Conservation (phyloP, 2,113 vertebrate species). For the Microcebus murinus region DNA sequence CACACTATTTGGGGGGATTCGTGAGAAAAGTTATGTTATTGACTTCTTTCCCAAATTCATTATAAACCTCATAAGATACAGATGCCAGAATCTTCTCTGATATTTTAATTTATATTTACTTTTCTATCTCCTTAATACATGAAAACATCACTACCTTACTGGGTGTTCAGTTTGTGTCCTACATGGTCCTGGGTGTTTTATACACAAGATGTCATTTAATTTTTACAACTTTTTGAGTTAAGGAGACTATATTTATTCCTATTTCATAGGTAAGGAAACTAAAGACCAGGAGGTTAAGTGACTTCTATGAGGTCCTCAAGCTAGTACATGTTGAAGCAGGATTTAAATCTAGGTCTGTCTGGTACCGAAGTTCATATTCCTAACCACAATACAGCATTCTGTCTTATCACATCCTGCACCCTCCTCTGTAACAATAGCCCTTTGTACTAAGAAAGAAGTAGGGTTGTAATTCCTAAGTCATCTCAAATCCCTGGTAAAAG, state of each 20-base stretch:
- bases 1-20: neutral
- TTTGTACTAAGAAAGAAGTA: neutral
- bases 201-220: neutral
- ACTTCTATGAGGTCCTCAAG: neutral
- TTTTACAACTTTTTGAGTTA: neutral
- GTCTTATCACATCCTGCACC: neutral
- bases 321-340: neutral
- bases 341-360: neutral
- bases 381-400: neutral
- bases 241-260: neutral
- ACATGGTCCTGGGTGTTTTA: neutral
- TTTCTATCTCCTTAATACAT: neutral
- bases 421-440: neutral
- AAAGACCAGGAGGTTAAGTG: neutral
- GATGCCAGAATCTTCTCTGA: neutral
- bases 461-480: neutral
- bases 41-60: slow-evolving; percentile 1
- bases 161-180: neutral
- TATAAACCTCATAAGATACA: neutral
- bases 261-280: neutral
- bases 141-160: neutral
- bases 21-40: neutral
- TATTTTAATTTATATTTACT: neutral
- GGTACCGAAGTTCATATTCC: neutral
- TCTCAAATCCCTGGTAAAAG: neutral